Conservation (phyloP, 2,797 vertebrate species). For the Hemibagrus guttatus region DNA sequence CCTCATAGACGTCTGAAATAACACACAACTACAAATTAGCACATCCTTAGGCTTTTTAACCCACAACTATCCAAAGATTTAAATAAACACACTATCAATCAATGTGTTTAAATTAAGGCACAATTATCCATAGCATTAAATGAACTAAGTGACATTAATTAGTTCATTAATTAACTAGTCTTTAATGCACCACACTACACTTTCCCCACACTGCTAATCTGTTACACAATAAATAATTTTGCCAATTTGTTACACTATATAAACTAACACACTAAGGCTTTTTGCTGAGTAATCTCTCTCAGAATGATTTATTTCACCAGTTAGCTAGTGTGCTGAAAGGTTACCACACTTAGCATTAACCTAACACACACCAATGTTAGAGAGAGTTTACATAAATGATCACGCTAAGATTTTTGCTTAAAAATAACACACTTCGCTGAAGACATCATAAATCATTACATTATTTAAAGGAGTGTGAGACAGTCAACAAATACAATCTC, state of each 20-base stretch:
- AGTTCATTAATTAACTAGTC: no score
- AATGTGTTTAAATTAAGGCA: no score
- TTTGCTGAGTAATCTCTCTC: no score
- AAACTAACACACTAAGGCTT: no score
- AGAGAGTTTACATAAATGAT: neutral
- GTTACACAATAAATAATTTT: neutral
- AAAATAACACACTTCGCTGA: neutral
- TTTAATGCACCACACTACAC: no score
- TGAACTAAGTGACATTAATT: no score
- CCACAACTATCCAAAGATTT: no score
- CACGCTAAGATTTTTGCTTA: neutral
- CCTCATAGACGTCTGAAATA: neutral
- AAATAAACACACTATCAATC: no score
- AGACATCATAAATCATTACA: neutral
- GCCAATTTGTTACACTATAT: no score
- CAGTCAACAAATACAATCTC: neutral
- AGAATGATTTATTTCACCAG: neutral
- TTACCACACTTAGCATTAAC: neutral
- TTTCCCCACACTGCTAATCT: neutral
- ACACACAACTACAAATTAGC: no score
- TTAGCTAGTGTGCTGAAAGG: neutral
- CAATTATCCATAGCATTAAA: no score
- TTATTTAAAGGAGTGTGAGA: neutral
- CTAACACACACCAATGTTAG: neutral
- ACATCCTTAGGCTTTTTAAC: no score